phyloP scores from a whole-genome alignment of 2,113 vertebrate genomes.

The Centropus bengalensis region DNA sequence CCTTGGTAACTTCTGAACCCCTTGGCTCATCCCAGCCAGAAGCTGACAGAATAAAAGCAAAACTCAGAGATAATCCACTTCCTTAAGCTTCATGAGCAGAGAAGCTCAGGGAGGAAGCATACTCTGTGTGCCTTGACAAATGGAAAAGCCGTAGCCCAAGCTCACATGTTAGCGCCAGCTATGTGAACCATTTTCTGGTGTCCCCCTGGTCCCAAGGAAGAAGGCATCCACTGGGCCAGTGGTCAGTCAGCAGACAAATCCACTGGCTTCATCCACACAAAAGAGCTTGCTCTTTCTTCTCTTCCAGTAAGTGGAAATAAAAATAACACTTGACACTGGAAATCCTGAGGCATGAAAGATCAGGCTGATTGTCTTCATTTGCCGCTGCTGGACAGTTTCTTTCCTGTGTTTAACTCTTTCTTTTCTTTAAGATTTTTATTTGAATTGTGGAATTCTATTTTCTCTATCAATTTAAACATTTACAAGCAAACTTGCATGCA shows the following conservation, averaged over 20 bases:
- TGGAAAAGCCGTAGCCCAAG: neutral
- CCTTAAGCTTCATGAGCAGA: neutral
- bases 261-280: neutral
- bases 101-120: neutral
- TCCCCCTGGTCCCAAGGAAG: neutral
- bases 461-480: neutral
- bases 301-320: neutral
- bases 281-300: neutral
- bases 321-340: neutral
- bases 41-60: neutral
- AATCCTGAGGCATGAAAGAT: neutral
- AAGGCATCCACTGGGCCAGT: neutral
- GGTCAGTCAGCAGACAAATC: neutral
- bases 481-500: neutral
- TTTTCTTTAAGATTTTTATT: neutral
- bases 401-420: neutral
- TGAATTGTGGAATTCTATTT: neutral
- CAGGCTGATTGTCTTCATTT: neutral
- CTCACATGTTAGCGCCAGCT: fast-evolving
- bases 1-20: neutral
- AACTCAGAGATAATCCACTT: neutral
- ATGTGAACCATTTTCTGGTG: neutral
- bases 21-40: neutral
- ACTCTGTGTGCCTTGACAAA: neutral
- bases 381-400: neutral